Percentiles rank a stretch among this genome's conserved stretches.
Conservation (phyloP, 2,113 vertebrate species). For the Hemiscyllium ocellatum region DNA sequence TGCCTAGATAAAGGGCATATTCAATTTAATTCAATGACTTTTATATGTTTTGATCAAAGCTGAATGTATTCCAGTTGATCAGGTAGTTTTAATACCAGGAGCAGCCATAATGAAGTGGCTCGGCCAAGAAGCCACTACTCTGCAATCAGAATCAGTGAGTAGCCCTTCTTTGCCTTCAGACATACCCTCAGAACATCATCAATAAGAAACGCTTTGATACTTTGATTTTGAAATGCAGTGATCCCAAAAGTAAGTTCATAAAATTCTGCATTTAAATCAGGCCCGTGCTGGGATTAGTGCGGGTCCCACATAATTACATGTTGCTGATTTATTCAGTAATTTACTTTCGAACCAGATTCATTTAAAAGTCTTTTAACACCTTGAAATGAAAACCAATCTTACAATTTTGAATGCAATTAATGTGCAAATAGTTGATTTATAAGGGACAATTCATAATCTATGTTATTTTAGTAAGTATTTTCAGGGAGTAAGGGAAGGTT, state of each 20-base stretch:
- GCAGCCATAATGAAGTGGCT: background rate
- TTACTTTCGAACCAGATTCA: background rate
- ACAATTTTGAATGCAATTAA: background rate
- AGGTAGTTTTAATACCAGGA: background rate
- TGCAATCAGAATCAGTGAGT: background rate
- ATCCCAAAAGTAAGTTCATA: background rate
- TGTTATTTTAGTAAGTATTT: background rate
- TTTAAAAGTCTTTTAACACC: background rate
- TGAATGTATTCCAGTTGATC: slow-evolving; percentile 4
- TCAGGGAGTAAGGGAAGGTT: background rate
- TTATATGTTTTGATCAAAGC: slow-evolving; percentile 7
- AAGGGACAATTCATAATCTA: slow-evolving; percentile 1
- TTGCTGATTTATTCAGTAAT: background rate
- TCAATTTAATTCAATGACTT: background rate
- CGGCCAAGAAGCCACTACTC: background rate
- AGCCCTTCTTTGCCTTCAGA: background rate
- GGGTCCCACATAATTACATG: background rate
- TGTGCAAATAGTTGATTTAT: background rate
- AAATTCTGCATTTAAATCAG: background rate
- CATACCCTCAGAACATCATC: background rate
- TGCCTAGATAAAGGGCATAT: slow-evolving; percentile 3
- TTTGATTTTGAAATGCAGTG: slow-evolving; percentile 4
- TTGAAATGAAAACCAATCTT: background rate
- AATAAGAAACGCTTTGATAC: background rate
- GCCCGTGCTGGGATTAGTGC: background rate